Evolutionary conservation across 2,888 invertebrate genomes (phyloP).

Genomic region (Cephus pulcher): DNA sequence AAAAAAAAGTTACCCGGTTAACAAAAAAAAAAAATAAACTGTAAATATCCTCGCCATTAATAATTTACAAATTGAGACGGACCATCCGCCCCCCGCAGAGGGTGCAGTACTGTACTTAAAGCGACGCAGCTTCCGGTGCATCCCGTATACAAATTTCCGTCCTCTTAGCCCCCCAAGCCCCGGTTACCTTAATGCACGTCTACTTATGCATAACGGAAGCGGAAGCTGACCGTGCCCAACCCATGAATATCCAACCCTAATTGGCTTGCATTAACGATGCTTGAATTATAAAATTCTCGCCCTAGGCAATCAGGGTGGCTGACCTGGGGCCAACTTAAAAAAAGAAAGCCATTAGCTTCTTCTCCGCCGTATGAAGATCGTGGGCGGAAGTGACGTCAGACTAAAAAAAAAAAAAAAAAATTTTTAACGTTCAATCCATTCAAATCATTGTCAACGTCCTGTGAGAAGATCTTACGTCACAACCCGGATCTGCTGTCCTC

Average conservation of each 20-base stretch:
- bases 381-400: not conserved
- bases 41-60: not conserved
- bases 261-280: constrained; percentile 8
- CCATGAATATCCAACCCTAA: constrained; percentile 15
- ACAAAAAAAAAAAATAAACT: too few species aligned
- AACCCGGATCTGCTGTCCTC: not conserved
- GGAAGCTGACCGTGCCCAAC: not conserved
- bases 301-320: not conserved
- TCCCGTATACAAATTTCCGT: not conserved
- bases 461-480: not conserved
- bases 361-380: not conserved
- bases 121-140: not conserved
- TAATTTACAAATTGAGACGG: not conserved
- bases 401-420: not conserved
- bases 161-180: not conserved
- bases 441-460: not conserved
- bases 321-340: not conserved
- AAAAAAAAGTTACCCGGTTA: not conserved
- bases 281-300: constrained; percentile 3
- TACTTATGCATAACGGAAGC: not conserved
- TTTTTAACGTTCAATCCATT: not conserved
- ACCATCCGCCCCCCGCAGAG: not conserved
- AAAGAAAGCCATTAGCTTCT: not conserved
- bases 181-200: not conserved
- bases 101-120: too few species aligned